These are phyloP conservation scores for Zele albiditarsus DNA, from an alignment of 2,888 invertebrate species.

Conservation along the genomic window DNA sequence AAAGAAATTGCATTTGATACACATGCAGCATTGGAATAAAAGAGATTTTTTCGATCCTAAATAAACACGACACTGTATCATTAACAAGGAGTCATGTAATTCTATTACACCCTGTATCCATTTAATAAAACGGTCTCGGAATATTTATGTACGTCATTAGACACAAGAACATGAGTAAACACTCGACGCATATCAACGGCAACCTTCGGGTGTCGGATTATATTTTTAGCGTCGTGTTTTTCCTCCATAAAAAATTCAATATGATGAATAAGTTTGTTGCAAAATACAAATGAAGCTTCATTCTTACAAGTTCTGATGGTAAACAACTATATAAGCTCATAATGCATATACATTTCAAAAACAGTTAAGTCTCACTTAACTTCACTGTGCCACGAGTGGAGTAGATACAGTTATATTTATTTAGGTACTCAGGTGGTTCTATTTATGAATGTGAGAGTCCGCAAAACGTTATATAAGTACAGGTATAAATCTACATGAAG, in stretches of 20 bases:
- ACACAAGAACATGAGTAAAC: too few relatives aligned
- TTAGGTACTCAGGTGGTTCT: background rate
- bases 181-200: background rate
- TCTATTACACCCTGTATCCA: too few relatives aligned
- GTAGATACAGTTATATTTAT: background rate
- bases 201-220: background rate
- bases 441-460: background rate
- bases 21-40: too few relatives aligned
- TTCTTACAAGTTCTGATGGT: background rate
- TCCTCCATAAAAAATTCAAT: background rate
- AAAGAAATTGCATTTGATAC: too few relatives aligned
- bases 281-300: background rate
- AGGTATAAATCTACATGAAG: background rate
- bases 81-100: too few relatives aligned
- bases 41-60: too few relatives aligned
- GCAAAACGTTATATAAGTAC: background rate
- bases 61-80: too few relatives aligned
- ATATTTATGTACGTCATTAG: too few relatives aligned
- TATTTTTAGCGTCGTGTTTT: background rate
- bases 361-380: background rate
- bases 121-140: too few relatives aligned
- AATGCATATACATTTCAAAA: background rate
- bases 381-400: background rate
- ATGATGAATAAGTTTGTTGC: background rate
- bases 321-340: background rate